phyloP scores from a whole-genome alignment of 2,888 invertebrate species.

The Pomacea canaliculata region DNA sequence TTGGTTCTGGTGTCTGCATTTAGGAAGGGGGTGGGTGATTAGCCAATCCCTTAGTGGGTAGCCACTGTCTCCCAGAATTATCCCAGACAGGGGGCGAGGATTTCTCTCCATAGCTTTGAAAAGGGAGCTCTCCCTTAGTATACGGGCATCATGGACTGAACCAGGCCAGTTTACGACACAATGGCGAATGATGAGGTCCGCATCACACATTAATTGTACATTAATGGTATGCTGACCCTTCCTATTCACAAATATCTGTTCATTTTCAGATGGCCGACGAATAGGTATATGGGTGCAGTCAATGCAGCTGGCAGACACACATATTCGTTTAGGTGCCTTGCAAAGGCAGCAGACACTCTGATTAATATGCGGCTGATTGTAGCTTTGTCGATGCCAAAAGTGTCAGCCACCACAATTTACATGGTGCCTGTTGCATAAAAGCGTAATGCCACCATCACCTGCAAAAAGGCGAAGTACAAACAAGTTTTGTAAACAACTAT shows the following conservation, averaged over 20 bases:
- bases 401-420: too few species aligned
- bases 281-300: constrained; percentile 22
- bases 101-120: constrained; percentile 2
- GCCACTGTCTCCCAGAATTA: constrained; percentile 20
- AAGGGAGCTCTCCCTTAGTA: neutral
- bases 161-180: constrained; percentile 21
- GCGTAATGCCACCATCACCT: too few species aligned
- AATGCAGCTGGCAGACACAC: constrained; percentile 20
- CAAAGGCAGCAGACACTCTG: constrained; percentile 16
- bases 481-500: too few species aligned
- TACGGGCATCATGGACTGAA: constrained; percentile 13
- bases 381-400: too few species aligned
- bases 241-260: neutral
- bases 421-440: too few species aligned
- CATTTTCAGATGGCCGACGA: constrained; percentile 2
- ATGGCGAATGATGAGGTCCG: constrained; percentile 1
- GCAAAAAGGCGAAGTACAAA: too few species aligned
- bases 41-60: constrained; percentile 22
- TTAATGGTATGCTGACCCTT: constrained; percentile 5
- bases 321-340: neutral
- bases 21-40: constrained; percentile 33
- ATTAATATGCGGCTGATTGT: too few species aligned
- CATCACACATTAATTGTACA: constrained; percentile 11
- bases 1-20: constrained; percentile 24
- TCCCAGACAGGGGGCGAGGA: constrained; percentile 6